Base-by-base conservation (phyloP, 2,888 invertebrate species). In the Andrena marginata region DNA sequence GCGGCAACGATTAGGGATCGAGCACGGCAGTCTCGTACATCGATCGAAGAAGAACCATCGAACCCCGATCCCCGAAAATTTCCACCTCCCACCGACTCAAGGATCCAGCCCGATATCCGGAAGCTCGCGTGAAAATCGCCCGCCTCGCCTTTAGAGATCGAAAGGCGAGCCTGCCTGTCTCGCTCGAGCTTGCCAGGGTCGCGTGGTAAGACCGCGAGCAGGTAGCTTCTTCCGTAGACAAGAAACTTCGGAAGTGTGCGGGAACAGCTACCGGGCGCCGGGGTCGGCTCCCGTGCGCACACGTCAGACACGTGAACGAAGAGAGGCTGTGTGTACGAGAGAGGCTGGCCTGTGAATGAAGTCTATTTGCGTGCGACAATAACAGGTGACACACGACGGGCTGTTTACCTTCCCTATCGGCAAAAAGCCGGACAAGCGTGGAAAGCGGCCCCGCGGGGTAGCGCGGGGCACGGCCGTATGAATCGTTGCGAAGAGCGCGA, bases 331-430 rank as follows among this genome's bases (percentile, higher is more conserved):
- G 69, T 83, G 73, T 85, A 83, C 75, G 42, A 16, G 42, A 16
- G 42, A 77, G 72, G 78, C 87, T 85, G 87, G 89, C 82, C 88
- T 87, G 87, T 91, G 92, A 91, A 92, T 92, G 90, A 91, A 90
- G 88, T 87, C 91, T 92, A 91, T 91, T 91, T 91, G 89, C 87
- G 89, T 88, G 87, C 89, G 90, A 88, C 88, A 89, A 92, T 92
- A 92, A 91, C 92, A 92, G 91, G 92, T 93, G 92, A 92, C 90
- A 88, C 86, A 87, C 85, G 88, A 85, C 86, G 85, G 85, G 84
- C 84, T 89, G 89, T 90, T 91, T 91, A 89, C 90, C 89, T 89
- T 89, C 87, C 87, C 90, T 88, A 90, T 90, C 89, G 89, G 88
- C 78, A 84, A 80, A 84, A 86, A 88, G 86, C 84, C 75, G 83